Base-by-base conservation (phyloP, 2,888 invertebrate species). In the Abrostola tripartita region DNA sequence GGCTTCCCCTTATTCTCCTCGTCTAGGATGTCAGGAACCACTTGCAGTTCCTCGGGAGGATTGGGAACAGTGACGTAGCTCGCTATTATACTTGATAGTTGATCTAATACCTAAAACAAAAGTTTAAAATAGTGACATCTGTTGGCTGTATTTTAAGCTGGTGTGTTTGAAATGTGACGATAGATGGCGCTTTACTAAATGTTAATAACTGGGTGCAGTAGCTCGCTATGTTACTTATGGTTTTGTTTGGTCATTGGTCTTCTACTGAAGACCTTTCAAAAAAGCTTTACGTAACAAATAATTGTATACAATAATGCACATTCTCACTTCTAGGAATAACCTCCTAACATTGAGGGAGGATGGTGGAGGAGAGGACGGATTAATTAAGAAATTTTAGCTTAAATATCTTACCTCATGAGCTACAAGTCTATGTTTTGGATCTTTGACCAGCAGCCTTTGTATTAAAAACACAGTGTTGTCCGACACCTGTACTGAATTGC, bases 381-480 rank as follows among this genome's bases (percentile, higher is more conserved):
- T n/a, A n/a, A 9, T 38, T 38, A 38, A 38, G 10, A 5, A 38
- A 5, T 38, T 38, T 24, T 24, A 24, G 24, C 24, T 24, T 24
- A 24, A 24, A 11, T n/a, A 4, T 60, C 76, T 85, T 65, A 97
- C 96, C 91, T 97, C 95, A 42, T 95, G 91, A 8, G 97, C 97
- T 5, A 96, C 95, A 76, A 97, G 88, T 78, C 97, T 95, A 73
- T 95, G 95, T 74, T 95, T 95, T 0, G 97, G 96, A 86, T 97
- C 96, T 79, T 97, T 95, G 9, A 96, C 95, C 41, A 97, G 88
- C 52, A 97, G 90, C 76, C 96, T 95, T 82, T 95, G 95, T 68
- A 97, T 97, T 41, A 97, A 89, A 68, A 95, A 95, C 69, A 96
- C 95, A 1, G 97, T 97, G 75, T 94, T 96, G 71, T 96, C 96